These are phyloP conservation scores for Phania funesta DNA, from an alignment of 2,888 invertebrate genomes.

Conservation along the genomic window DNA sequence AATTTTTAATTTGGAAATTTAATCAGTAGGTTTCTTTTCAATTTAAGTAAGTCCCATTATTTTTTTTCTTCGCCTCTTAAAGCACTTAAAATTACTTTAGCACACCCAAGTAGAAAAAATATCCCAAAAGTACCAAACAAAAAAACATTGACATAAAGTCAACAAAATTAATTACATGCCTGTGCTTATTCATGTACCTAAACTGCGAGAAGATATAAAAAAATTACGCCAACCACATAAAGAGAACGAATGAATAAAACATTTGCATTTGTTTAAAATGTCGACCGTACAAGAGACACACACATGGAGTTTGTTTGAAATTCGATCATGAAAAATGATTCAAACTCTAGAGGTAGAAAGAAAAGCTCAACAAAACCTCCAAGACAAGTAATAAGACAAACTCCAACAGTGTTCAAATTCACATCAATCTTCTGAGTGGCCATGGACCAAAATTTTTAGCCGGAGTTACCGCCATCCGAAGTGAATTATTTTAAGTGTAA, in stretches of 20 bases:
- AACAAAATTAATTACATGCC: slow-evolving; percentile 65
- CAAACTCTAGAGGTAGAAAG: slow-evolving; percentile 47
- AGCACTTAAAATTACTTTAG: slow-evolving; percentile 46
- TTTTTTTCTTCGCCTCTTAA: not conserved
- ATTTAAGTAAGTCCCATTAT: slow-evolving; percentile 47
- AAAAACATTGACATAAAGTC: slow-evolving; percentile 49
- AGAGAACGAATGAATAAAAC: slow-evolving; percentile 4
- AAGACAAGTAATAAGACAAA: slow-evolving; percentile 61
- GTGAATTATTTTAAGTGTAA: slow-evolving; percentile 41
- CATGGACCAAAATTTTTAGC: slow-evolving; percentile 38
- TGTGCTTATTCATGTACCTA: slow-evolving; percentile 49
- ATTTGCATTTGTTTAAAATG: slow-evolving; percentile 50
- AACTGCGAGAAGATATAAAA: slow-evolving; percentile 3
- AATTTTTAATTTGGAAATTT: not conserved
- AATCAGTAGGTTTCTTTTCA: slow-evolving; percentile 16
- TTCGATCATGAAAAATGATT: slow-evolving; percentile 74
- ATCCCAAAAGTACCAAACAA: not conserved
- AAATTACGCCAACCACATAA: not conserved
- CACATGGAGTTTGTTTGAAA: slow-evolving; percentile 66
- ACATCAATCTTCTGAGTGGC: slow-evolving; percentile 68
- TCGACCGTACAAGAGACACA: slow-evolving; percentile 10
- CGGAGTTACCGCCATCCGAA: slow-evolving; percentile 48
- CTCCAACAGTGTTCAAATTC: slow-evolving; percentile 65
- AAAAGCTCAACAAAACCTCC: slow-evolving; percentile 37
- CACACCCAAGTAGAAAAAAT: slow-evolving; percentile 56